Evolutionary conservation across 2,888 invertebrate species (phyloP).

Genomic region (Stramonita haemastoma): DNA sequence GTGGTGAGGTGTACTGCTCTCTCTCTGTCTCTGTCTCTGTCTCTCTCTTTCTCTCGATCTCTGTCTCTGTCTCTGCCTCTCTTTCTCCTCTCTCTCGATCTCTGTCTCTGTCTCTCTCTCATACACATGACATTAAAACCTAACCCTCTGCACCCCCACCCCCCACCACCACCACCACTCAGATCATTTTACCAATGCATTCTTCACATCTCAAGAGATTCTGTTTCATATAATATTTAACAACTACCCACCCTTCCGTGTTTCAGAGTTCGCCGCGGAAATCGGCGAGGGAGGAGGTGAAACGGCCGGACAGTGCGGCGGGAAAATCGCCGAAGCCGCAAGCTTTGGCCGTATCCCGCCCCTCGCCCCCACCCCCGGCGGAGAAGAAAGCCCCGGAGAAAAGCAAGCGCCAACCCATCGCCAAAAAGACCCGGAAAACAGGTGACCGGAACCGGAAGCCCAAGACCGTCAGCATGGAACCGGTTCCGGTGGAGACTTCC

Average conservation of each 20-base stretch:
- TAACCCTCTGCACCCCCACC: no score
- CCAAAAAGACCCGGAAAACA: slow-evolving; percentile 26
- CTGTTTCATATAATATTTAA: neutral
- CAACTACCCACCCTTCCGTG: neutral
- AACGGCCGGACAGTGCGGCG: neutral
- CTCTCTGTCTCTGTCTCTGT: no score
- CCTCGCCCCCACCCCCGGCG: neutral
- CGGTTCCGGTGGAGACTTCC: neutral
- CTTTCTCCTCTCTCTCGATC: no score
- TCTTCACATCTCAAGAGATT: neutral
- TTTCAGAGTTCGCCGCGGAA: slow-evolving; percentile 34
- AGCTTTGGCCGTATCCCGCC: neutral
- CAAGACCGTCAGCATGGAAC: slow-evolving; percentile 18
- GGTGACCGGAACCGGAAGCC: slow-evolving; percentile 2
- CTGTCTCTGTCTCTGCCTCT: no score
- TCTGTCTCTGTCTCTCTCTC: no score
- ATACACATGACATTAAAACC: no score
- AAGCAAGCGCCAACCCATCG: neutral
- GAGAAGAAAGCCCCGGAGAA: neutral
- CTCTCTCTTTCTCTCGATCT: no score
- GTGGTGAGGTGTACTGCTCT: no score
- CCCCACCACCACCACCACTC: no score
- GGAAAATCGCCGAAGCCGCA: neutral
- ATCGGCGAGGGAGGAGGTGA: slow-evolving; percentile 7
- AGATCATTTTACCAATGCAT: no score